Evolutionary conservation across 2,113 vertebrate species (phyloP), one percentile per base, ranked within the genome.

Genomic region (Tupaia chinensis): DNA sequence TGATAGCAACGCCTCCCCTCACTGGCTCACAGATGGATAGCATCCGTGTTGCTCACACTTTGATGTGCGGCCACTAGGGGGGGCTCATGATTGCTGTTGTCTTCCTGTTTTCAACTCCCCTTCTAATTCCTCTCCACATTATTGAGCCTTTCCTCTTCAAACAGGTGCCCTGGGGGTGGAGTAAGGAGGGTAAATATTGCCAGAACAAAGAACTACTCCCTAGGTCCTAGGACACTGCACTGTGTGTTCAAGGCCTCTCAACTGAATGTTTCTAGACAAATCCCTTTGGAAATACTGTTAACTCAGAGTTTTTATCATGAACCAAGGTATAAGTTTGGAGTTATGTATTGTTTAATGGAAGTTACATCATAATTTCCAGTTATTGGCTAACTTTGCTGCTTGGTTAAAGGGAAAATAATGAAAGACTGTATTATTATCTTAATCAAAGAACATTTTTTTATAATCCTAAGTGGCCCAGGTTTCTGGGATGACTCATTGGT

Each of bases 341-440:
- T 78, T 74, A 58, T 5, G 61, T 27, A 84, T 23, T 63, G 29
- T 54, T 94, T 78, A 66, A 92, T n/a, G 83, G 60, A 79, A 79
- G 22, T 63, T 34, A 69, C 56, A 27, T 79, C 87, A 63, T 58
- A 87, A 89, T 92, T 73, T 63, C 44, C 80, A 86, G 58, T 68
- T 73, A 68, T 22, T 89, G 70, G 56, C 29, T 83, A 83, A 70
- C 23, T 83, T 79, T 44, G n/a, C 84, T 89, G 25, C 25, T 76
- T 70, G 16, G 23, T 89, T 61, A 61, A 17, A 78, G 32, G 19
- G 19, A 11, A 13, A 23, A 73, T 86, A 65, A 82, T 53, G 73
- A 78, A 58, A 91, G 10, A 81, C 66, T 92, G 44, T 44, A 44
- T 66, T 66, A 84, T 76, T 78, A 73, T 87, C n/a, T 23, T 16